Percentiles rank a stretch among this genome's conserved stretches.
These are phyloP conservation scores for Himalopsyche phryganea DNA, from an alignment of 1,140 invertebrate genomes.

Conservation along the genomic window DNA sequence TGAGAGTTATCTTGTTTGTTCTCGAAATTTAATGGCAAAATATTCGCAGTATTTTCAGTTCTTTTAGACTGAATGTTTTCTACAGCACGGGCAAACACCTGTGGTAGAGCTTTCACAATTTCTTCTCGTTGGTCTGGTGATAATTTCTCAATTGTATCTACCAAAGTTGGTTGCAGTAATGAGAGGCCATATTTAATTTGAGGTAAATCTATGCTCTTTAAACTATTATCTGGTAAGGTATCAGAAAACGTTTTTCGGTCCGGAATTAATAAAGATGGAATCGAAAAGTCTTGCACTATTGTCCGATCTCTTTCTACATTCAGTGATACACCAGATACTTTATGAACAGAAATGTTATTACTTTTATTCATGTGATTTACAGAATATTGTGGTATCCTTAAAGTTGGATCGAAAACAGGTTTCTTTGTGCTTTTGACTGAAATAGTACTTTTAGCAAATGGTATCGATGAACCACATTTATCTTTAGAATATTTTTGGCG, in stretches of 20 bases:
- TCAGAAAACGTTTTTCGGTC: constrained; percentile 10
- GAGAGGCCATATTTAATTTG: constrained; percentile 14
- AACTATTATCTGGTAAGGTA: neutral
- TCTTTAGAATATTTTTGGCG: neutral
- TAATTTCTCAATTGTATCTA: constrained; percentile 20
- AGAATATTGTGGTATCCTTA: constrained; percentile 28
- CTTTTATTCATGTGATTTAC: constrained; percentile 8
- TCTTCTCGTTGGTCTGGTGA: constrained; percentile 15
- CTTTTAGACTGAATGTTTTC: constrained; percentile 20
- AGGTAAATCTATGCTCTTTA: constrained; percentile 5
- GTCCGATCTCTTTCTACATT: neutral
- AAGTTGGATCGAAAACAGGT: constrained; percentile 29
- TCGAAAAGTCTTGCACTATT: constrained; percentile 12
- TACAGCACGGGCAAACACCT: constrained; percentile 17
- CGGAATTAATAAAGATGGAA: constrained; percentile 11
- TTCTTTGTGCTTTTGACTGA: constrained; percentile 8
- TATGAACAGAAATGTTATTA: neutral
- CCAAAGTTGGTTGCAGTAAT: constrained; percentile 7
- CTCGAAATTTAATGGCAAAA: neutral
- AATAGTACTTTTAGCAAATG: constrained; percentile 2
- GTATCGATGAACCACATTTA: neutral
- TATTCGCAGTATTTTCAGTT: neutral
- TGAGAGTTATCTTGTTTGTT: neutral
- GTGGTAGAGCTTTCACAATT: constrained; percentile 20
- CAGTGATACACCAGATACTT: too few species aligned